These are phyloP conservation scores for Pteromalus puparum DNA, from an alignment of 1,140 invertebrate genomes.

Conservation along the genomic window DNA sequence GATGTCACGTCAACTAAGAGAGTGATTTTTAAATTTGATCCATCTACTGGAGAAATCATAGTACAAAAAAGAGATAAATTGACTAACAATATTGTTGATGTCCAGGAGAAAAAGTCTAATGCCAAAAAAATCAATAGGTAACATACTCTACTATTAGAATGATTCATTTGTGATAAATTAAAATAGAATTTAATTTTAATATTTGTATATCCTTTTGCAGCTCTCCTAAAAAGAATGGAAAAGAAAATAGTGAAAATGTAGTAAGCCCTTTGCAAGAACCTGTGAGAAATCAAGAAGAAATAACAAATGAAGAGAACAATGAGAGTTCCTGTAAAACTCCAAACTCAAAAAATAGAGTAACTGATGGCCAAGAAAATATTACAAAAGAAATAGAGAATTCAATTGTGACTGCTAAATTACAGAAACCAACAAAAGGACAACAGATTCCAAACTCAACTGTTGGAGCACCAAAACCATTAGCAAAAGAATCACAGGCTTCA, in stretches of 20 bases:
- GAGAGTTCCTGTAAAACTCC: not conserved
- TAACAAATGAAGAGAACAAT: not conserved
- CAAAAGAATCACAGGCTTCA: not conserved
- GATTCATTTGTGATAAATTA: too few relatives aligned
- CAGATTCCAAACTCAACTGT: not conserved
- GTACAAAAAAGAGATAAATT: constrained; percentile 49
- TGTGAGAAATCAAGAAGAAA: not conserved
- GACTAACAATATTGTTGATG: not conserved
- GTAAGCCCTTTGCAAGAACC: not conserved
- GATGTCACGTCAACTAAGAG: constrained; percentile 45
- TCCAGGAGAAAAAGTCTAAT: not conserved
- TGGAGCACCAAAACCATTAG: not conserved
- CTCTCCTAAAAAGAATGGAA: not conserved
- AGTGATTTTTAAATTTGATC: constrained; percentile 59
- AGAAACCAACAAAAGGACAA: not conserved
- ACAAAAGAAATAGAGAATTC: not conserved
- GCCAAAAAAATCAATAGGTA: not conserved
- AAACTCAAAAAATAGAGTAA: not conserved
- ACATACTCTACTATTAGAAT: not conserved
- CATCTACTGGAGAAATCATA: constrained; percentile 55
- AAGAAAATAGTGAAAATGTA: not conserved
- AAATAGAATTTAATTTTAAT: too few relatives aligned
- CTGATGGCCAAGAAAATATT: not conserved
- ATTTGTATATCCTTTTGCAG: not conserved
- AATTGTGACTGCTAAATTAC: not conserved